phyloP scores from a whole-genome alignment of 2,113 vertebrate species.

The Ictidomys tridecemlineatus region DNA sequence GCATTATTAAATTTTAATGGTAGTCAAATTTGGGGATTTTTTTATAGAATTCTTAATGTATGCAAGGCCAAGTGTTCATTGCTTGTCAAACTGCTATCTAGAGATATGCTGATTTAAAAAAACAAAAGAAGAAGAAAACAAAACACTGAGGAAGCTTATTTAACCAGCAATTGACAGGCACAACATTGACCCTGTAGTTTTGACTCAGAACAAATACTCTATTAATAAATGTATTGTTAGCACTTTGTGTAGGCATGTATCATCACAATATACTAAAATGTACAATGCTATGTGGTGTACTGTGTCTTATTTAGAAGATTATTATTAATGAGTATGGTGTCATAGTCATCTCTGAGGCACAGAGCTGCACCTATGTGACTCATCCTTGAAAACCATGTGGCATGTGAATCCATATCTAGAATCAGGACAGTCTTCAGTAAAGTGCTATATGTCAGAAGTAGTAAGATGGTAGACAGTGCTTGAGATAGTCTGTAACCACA shows the following conservation, averaged over 20 bases:
- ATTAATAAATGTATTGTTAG: not conserved
- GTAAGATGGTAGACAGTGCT: not conserved
- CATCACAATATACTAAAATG: not conserved
- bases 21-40: constrained; percentile 15
- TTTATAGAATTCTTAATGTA: constrained; percentile 46
- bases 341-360: not conserved
- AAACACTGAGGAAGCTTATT: not conserved
- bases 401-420: not conserved
- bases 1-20: constrained; percentile 11
- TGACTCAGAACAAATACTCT: not conserved
- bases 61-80: not conserved
- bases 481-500: not conserved
- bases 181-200: not conserved
- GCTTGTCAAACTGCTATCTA: not conserved
- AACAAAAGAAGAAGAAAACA: not conserved
- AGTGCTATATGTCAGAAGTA: not conserved
- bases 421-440: not conserved
- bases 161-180: not conserved
- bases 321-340: not conserved
- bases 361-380: not conserved
- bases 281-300: not conserved
- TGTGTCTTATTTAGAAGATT: not conserved
- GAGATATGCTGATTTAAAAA: not conserved
- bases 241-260: not conserved
- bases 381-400: not conserved